Base-by-base conservation (phyloP, 2,888 invertebrate genomes). In the Oscheius sp. region DNA sequence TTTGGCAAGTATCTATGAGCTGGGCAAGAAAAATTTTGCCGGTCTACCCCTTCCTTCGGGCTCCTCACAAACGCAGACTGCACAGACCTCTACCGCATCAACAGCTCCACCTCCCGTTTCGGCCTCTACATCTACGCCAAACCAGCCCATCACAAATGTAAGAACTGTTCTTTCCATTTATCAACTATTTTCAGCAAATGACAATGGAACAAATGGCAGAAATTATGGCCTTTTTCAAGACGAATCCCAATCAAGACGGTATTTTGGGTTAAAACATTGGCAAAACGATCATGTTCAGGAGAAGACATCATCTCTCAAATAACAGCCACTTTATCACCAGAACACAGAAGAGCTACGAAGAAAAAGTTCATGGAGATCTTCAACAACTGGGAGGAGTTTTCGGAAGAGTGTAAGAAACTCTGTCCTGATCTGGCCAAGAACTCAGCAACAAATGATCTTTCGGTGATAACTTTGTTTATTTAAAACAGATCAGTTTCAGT, bases 1-100 rank as follows among this genome's bases (percentile, higher is more conserved):
- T n/a, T 48, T 74, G 13, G 32, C 57, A 7, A 59, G 47, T 7
- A 57, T 60, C 21, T 75, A 75, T 42, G 75, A 75, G 37, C 42
- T 59, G 21, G 51, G 65, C 21, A 75, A 75, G 50, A 70, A 66
- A 57, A 75, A 70, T 29, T 75, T 75, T 32, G 50, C 70, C n/a
- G 75, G 75, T 7, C 48, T 70, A 13, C 75, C 75, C 13, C 10
- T 70, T n/a, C 70, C 70, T 10, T 11, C 51, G 5, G 33, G 32
- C 4, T 29, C 58, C 32, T 5, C 58, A 32, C 58, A 58, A 33
- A 3, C 32, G 32, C 32, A 33, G 21, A 42, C 42, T 53, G 53
- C 7, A 58, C 32, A 58, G 33, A 33, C 32, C 7, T 7, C 42
- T 3, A 5, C 42, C 4, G 42, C 42, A 3, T 3, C 7, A 3